Percentiles rank a stretch among this genome's conserved stretches.
These are phyloP conservation scores for Dicerorhinus sumatrensis DNA, from an alignment of 2,113 vertebrate genomes.

Conservation along the genomic window DNA sequence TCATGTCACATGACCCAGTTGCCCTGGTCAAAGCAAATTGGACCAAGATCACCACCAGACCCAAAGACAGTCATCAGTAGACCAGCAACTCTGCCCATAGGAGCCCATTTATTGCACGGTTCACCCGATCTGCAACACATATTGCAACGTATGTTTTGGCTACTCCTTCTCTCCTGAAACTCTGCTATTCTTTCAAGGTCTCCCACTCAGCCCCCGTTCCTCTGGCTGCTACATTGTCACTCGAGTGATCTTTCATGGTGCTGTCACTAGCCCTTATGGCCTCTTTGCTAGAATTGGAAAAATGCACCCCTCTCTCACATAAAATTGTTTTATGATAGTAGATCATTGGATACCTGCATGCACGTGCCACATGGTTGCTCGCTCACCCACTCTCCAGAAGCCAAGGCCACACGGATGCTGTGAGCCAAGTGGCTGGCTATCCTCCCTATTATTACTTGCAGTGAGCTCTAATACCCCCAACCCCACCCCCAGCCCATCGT, in stretches of 20 bases:
- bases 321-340: not conserved
- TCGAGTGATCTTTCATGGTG: not conserved
- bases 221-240: not conserved
- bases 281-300: not conserved
- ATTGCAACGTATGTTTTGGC: not conserved
- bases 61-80: not conserved
- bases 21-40: not conserved
- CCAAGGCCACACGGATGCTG: not conserved
- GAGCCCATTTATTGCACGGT: not conserved
- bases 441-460: not conserved
- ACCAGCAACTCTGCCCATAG: not conserved
- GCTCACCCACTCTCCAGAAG: not conserved
- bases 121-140: accelerated
- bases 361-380: not conserved
- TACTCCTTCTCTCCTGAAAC: not conserved
- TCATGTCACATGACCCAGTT: not conserved
- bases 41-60: not conserved
- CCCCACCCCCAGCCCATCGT: not conserved
- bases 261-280: not conserved
- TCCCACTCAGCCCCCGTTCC: not conserved
- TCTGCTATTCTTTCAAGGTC: not conserved
- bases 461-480: not conserved
- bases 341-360: not conserved
- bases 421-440: not conserved
- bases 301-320: not conserved